phyloP scores from a whole-genome alignment of 1,140 invertebrate species.

The Tetramorium parvispinum region DNA sequence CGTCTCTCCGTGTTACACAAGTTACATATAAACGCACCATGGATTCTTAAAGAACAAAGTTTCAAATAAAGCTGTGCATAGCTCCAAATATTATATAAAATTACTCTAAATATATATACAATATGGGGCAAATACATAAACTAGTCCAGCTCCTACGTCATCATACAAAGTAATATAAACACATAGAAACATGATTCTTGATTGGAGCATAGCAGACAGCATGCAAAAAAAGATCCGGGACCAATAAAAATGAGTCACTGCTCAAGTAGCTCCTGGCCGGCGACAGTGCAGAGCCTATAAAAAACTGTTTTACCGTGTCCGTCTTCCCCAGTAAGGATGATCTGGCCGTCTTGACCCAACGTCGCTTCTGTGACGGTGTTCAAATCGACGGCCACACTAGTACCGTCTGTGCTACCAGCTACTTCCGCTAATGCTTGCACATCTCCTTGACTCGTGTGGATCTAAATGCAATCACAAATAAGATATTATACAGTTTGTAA shows the following conservation, averaged over 20 bases:
- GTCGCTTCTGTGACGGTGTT: conserved; percentile 95
- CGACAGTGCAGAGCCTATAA: conserved; percentile 86
- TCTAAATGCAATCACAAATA: conserved; percentile 84
- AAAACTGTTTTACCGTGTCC: conserved; percentile 92
- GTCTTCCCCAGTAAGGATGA: conserved; percentile 97
- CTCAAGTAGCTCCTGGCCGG: conserved; percentile 85
- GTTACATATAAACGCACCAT: conserved; percentile 61
- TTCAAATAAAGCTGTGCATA: conserved; percentile 73
- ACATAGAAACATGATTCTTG: conserved; percentile 67
- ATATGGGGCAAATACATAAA: conserved; percentile 67
- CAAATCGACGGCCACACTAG: conserved; percentile 92
- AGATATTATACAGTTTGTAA: background rate
- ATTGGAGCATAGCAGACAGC: conserved; percentile 81
- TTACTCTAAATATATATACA: conserved; percentile 62
- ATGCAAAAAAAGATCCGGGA: conserved; percentile 82
- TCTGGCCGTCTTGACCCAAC: conserved; percentile 95
- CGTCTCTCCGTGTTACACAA: background rate
- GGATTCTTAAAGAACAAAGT: conserved; percentile 78
- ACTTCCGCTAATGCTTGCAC: conserved; percentile 93
- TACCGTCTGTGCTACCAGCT: conserved; percentile 87
- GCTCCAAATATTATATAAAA: conserved; percentile 65
- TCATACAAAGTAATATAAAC: conserved; percentile 74
- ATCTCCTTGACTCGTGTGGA: conserved; percentile 92
- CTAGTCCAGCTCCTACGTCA: conserved; percentile 77
- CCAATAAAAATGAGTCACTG: conserved; percentile 82